phyloP scores from a whole-genome alignment of 2,797 vertebrate species.

The Gobio occitaniae region DNA sequence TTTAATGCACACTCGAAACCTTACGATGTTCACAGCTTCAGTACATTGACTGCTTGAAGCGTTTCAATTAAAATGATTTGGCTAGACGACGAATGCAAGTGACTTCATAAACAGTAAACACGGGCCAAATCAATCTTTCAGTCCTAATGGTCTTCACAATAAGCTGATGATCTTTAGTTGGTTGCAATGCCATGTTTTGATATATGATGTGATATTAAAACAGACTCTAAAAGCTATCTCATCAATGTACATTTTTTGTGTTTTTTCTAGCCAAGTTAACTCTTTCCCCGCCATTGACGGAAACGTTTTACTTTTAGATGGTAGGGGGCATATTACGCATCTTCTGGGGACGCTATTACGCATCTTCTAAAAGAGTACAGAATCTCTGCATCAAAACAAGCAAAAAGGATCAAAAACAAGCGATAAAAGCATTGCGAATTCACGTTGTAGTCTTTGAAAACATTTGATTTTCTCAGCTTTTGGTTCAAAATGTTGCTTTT shows the following conservation, averaged over 20 bases:
- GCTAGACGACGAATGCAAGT: background rate
- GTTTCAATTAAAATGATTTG: slow-evolving; percentile 26
- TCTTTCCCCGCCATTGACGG: background rate
- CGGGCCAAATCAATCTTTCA: background rate
- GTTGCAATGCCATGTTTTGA: background rate
- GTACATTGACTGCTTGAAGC: slow-evolving; percentile 20
- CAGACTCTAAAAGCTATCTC: background rate
- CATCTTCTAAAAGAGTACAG: background rate
- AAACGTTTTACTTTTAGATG: no score
- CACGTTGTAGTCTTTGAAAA: no score
- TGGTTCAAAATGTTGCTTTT: background rate
- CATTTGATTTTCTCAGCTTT: background rate
- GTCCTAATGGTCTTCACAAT: background rate
- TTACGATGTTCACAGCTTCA: slow-evolving; percentile 13
- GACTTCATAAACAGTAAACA: slow-evolving; percentile 12
- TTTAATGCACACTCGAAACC: slow-evolving; percentile 31
- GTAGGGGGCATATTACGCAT: background rate
- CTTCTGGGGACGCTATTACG: background rate
- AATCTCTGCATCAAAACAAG: background rate
- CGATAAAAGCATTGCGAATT: background rate
- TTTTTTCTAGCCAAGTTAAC: background rate
- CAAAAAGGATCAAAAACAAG: background rate
- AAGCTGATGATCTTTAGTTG: background rate
- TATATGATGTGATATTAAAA: background rate
- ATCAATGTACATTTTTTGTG: background rate